Evolutionary conservation across 64 coral and sea anemone species (phyloP).

Genomic region (Stichodactyla helianthus): DNA sequence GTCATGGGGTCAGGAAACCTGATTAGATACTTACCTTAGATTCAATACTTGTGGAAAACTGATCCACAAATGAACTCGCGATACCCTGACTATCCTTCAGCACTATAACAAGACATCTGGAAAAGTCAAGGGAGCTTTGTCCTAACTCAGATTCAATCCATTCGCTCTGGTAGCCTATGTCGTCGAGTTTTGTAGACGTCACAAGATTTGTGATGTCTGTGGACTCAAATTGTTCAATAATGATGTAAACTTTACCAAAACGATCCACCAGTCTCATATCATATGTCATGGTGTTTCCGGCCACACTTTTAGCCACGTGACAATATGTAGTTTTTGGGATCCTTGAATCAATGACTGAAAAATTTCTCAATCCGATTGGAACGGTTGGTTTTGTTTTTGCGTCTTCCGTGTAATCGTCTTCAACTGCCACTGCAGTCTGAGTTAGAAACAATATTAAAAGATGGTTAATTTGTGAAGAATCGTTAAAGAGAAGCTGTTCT

Average conservation of each 20-base stretch:
- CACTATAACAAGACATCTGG: constrained; percentile 33
- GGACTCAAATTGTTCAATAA: constrained; percentile 51
- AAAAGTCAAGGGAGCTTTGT: constrained; percentile 25
- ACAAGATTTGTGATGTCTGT: constrained; percentile 46
- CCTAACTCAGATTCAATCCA: constrained; percentile 39
- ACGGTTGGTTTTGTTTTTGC: constrained; percentile 22
- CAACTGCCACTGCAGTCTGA: constrained; percentile 44
- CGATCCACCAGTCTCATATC: constrained; percentile 55
- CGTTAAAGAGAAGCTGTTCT: too few relatives aligned
- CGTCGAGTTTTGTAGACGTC: constrained; percentile 37
- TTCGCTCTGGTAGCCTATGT: constrained; percentile 33
- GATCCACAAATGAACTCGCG: constrained; percentile 27
- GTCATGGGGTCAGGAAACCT: not conserved
- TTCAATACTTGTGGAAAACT: not conserved
- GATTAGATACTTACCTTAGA: not conserved
- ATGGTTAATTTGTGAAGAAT: not conserved
- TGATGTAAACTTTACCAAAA: constrained; percentile 37
- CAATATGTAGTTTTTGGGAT: constrained; percentile 56
- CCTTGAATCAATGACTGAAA: constrained; percentile 33
- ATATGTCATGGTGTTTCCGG: constrained; percentile 33
- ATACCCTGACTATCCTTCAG: constrained; percentile 49
- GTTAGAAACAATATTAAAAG: not conserved
- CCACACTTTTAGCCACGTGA: constrained; percentile 47
- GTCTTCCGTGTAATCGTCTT: not conserved
- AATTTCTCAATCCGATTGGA: constrained; percentile 50